phyloP scores from a whole-genome alignment of 2,113 vertebrate species.

The Python bivittatus region DNA sequence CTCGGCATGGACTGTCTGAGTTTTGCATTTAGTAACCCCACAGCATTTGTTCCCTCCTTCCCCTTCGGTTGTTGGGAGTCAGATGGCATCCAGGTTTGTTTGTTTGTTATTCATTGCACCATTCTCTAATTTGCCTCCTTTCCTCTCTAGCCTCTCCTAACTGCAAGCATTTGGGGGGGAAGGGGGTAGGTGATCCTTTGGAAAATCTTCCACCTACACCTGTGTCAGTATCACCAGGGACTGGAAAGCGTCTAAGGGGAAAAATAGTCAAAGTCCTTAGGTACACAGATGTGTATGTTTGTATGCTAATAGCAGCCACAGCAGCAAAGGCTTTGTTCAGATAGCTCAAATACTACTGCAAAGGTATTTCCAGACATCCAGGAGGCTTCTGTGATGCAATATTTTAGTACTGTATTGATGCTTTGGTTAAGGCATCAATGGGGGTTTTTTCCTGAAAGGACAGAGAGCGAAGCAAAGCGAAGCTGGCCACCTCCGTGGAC shows the following conservation, averaged over 20 bases:
- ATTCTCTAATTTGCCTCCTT: background rate
- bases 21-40: background rate
- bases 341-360: background rate
- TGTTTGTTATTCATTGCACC: background rate
- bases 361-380: background rate
- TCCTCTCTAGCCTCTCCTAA: background rate
- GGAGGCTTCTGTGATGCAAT: background rate
- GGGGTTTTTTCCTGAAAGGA: background rate
- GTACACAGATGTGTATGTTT: background rate
- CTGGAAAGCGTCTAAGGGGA: background rate
- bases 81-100: background rate
- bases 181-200: no score
- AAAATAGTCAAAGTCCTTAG: background rate
- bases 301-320: background rate
- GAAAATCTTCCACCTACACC: background rate
- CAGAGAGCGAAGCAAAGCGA: no score
- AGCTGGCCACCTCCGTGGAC: accelerated
- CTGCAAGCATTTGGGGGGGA: background rate
- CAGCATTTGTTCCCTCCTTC: background rate
- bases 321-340: background rate
- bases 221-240: background rate
- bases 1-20: background rate
- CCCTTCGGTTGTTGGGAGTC: background rate
- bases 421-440: background rate
- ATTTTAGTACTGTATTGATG: background rate